Evolutionary conservation across 2,888 invertebrate genomes (phyloP), one percentile per base, ranked within the genome.

Genomic region (Hecatera dysodea): DNA sequence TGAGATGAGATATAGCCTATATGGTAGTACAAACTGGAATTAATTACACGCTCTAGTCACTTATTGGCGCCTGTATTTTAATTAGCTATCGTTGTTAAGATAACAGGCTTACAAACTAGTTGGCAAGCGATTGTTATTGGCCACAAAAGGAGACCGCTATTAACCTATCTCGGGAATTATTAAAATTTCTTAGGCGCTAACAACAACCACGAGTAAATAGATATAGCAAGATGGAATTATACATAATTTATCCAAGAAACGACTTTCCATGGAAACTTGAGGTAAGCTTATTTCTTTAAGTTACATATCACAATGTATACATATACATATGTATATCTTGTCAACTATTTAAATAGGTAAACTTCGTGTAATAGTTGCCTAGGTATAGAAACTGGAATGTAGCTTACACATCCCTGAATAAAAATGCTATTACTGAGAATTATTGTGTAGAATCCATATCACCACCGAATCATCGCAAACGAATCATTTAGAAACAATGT

Each of bases 21-120:
- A 60, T 36, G 53, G 22, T 27, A 11, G 39, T 53, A 29, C 55
- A 22, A 76, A 68, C 57, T 67, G 69, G 70, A 62, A 69, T 69
- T 57, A 81, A 77, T 77, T 81, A 65, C 22, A 69, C 11, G 53
- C 55, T 48, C n/a, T 42, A 53, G 64, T 78, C 56, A 69, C 8
- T 52, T 36, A 65, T 61, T 64, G 81, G 71, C 77, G 77, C 77
- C 77, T 76, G 61, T 59, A 65, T 81, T 65, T 76, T 81, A 81
- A 81, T 76, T 76, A 68, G 36, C 9, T 48, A 53, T 75, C 42
- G 12, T 74, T 8, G 11, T 19, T 39, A 39, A 63, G 63, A 60
- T 65, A 65, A 17, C 22, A 12, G 22, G 50, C 52, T 52, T 48
- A 33, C 48, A 17, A 59, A 62, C 56, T 39, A 46, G 73, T 61